phyloP scores from a whole-genome alignment of 2,797 vertebrate species.

The Antrozous pallidus region DNA sequence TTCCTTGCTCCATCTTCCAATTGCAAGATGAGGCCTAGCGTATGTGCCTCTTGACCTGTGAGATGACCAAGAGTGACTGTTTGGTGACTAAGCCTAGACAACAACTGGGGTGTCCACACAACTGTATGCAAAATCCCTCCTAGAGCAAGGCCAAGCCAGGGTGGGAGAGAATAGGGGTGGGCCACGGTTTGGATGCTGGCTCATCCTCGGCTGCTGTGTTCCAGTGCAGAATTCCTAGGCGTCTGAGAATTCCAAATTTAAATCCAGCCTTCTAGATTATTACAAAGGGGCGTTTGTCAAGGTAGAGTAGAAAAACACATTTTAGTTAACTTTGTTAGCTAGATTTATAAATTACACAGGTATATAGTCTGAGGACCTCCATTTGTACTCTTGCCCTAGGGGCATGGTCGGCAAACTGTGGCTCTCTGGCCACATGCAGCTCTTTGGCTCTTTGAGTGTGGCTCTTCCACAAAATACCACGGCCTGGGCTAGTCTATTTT shows the following conservation, averaged over 20 bases:
- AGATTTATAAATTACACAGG: neutral
- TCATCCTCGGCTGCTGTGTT: neutral
- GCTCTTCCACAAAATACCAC: too few species aligned
- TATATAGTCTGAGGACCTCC: neutral
- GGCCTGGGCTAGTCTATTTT: too few species aligned
- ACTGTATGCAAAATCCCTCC: neutral
- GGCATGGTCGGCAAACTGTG: too few species aligned
- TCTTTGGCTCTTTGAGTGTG: too few species aligned
- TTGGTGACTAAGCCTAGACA: neutral
- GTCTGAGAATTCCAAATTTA: conserved; percentile 34
- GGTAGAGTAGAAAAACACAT: neutral
- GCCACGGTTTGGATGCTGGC: neutral
- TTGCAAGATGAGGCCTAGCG: neutral
- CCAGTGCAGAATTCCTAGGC: neutral
- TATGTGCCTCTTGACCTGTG: too few species aligned
- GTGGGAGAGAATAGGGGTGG: neutral
- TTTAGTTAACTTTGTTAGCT: conserved; percentile 16
- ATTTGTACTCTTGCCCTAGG: neutral
- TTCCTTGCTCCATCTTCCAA: neutral
- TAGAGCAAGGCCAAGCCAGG: neutral
- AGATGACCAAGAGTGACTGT: neutral
- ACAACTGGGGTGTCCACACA: neutral
- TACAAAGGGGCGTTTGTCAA: conserved; percentile 18
- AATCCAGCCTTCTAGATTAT: neutral
- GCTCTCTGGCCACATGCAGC: too few species aligned